Conservation (phyloP, 2,797 vertebrate species). For the Acrossocheilus fasciatus region DNA sequence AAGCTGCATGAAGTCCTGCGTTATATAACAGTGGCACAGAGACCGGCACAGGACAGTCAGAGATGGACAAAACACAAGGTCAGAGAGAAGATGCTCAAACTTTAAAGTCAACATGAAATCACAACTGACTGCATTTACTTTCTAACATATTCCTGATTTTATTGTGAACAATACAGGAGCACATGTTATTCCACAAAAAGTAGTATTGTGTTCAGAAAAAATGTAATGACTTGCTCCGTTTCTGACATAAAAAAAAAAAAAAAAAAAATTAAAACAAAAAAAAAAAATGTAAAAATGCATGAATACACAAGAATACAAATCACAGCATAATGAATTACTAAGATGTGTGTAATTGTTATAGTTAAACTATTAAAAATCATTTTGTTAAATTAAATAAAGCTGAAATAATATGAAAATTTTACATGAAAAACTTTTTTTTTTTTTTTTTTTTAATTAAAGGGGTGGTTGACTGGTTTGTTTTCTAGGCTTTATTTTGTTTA, state of each 20-base stretch:
- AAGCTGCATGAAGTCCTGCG: slow-evolving; percentile 13
- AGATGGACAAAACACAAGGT: slow-evolving; percentile 2
- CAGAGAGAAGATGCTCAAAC: not conserved
- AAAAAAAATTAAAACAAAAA: no score
- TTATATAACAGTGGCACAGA: slow-evolving; percentile 12
- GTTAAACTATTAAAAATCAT: not conserved
- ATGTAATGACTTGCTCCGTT: not conserved
- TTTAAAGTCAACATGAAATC: not conserved
- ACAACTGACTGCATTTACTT: not conserved
- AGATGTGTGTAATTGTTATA: not conserved
- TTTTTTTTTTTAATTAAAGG: no score
- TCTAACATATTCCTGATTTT: not conserved
- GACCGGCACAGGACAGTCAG: not conserved
- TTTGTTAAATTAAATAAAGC: not conserved
- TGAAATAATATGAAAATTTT: not conserved
- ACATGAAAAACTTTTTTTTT: not conserved
- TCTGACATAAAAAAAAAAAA: not conserved
- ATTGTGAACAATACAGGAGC: not conserved
- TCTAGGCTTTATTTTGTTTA: no score
- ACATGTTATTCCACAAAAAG: not conserved
- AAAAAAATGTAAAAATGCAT: no score
- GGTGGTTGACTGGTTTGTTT: no score
- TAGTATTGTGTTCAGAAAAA: not conserved
- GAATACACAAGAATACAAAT: no score
- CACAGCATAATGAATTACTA: not conserved